Conservation (phyloP, 2,797 vertebrate species). For the Melopsittacus undulatus region DNA sequence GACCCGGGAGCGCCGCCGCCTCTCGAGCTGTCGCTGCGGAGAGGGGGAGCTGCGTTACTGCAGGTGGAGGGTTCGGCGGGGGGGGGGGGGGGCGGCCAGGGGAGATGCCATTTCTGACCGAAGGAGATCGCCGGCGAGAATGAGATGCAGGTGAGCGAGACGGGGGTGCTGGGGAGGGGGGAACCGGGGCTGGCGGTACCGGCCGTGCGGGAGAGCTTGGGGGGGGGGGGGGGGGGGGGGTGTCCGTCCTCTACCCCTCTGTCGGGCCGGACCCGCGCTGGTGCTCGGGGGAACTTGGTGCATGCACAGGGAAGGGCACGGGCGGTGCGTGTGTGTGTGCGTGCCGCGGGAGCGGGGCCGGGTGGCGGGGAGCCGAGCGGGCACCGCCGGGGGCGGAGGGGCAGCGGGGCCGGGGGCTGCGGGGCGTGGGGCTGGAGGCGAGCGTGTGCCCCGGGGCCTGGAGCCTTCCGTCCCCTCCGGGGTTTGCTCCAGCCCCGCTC, state of each 20-base stretch:
- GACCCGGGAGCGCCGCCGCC: slow-evolving; percentile 33
- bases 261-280: not conserved
- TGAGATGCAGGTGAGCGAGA: slow-evolving; percentile 74
- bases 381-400: not conserved
- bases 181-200: not conserved
- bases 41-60: slow-evolving; percentile 67
- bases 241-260: not conserved
- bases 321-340: too few species aligned
- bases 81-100: slow-evolving; percentile 41
- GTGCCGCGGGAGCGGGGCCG: too few species aligned
- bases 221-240: not conserved
- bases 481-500: not conserved
- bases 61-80: slow-evolving; percentile 44
- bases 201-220: not conserved
- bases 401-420: not conserved
- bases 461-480: not conserved
- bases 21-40: slow-evolving; percentile 45
- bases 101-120: slow-evolving; percentile 71
- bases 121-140: slow-evolving; percentile 65
- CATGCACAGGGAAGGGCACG: not conserved
- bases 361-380: not conserved
- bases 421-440: too few species aligned
- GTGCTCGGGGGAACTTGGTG: not conserved
- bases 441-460: not conserved
- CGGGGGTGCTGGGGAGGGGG: not conserved